Evolutionary conservation across 1,140 invertebrate genomes (phyloP), one percentile per base, ranked within the genome.

Genomic region (Venustaconcha ellipsiformis): DNA sequence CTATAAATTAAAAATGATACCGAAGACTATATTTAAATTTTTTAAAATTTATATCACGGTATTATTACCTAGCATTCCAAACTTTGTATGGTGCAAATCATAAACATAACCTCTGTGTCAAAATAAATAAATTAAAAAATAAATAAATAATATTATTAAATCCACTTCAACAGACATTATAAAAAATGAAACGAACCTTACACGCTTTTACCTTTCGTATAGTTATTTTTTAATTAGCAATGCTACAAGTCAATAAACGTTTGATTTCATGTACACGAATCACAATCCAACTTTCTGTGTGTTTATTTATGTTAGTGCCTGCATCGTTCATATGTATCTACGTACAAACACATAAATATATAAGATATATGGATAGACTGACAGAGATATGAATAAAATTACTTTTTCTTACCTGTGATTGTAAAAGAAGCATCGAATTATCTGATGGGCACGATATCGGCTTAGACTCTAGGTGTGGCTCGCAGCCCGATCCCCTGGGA

Each of bases 371-470:
- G 11, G 37, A 48, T 6, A 11, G 37, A 8, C 11, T 6, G 37
- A 48, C 11, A 48, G 37, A 48, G 6, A 48, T 6, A 48, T 48
- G 37, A 8, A 48, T 48, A 55, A 6, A 20, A 37, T 17, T 8
- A 57, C 59, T 1, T 57, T 18, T 66, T 14, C 48, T 69, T 74
- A 82, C 81, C 74, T 80, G 81, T n/a, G 70, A 69, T 59, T 81
- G 80, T 81, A 81, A 67, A 55, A 81, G 74, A 77, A 81, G 76
- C 80, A 81, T 81, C 72, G 80, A 78, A 67, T 78, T 76, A 30
- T 81, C 80, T 66, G 75, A 66, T 72, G 72, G 67, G 77, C 75
- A 74, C 37, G 72, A 70, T 57, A 78, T 20, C 30, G 72, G 55
- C 71, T 48, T 48, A 48, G 37, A 48, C 37, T 48, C 37, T 48